Percentiles rank a stretch among this genome's conserved stretches.
Evolutionary conservation across 2,113 vertebrate species (phyloP).

Genomic region (Bambusicola thoracicus): DNA sequence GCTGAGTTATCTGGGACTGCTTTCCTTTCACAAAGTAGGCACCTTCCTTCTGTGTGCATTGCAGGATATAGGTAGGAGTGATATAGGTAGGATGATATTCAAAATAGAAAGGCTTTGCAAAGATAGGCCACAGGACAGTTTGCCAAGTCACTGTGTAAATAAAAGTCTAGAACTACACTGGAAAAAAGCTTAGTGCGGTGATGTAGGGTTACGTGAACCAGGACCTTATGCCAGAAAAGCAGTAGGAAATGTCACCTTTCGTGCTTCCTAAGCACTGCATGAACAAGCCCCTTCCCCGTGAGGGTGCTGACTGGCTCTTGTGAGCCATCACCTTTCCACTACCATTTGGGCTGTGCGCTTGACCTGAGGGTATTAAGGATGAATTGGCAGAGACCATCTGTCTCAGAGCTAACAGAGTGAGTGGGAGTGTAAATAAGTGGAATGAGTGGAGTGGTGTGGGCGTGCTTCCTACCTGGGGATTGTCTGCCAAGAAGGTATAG

Average conservation of each 20-base stretch:
- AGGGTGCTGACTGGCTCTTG: neutral
- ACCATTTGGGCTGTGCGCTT: neutral
- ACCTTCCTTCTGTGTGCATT: neutral
- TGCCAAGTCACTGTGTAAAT: slow-evolving; percentile 24
- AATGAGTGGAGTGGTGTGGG: neutral
- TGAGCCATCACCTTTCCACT: neutral
- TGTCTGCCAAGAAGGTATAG: neutral
- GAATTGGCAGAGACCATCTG: neutral
- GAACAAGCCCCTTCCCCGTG: neutral
- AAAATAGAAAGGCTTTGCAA: slow-evolving; percentile 16
- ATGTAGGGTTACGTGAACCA: neutral
- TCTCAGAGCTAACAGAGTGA: neutral
- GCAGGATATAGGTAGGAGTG: neutral
- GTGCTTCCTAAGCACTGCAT: neutral
- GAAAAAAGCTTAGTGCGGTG: neutral
- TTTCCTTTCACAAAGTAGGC: neutral
- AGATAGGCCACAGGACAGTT: neutral
- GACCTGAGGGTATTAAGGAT: neutral
- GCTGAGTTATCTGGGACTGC: neutral
- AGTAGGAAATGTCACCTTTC: neutral
- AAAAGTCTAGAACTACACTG: neutral
- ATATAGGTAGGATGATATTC: neutral
- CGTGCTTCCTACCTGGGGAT: neutral
- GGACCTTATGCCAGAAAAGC: neutral
- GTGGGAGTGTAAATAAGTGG: neutral